Evolutionary conservation across 2,797 vertebrate species (phyloP), one percentile per base, ranked within the genome.

Genomic region (Hylomyscus alleni): DNA sequence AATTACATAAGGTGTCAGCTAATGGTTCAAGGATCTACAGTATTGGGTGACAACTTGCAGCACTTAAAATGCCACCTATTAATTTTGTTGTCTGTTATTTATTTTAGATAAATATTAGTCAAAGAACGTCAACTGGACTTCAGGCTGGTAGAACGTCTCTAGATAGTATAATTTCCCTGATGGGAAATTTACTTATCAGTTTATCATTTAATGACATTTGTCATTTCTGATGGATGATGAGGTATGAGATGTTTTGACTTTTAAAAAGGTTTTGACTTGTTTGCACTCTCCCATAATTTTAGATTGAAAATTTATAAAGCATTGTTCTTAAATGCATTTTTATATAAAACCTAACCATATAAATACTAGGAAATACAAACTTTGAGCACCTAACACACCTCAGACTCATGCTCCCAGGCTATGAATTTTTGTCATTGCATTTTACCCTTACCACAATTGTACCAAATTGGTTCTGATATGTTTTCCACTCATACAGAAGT

Each of bases 51-150:
- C 94, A 97, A 97, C 85, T 73, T 94, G n/a, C 11, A 88, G 93
- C 91, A 96, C 83, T 94, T 97, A 91, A 95, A 97, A 97, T 97
- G 96, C 95, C 97, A 97, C 82, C 96, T 97, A 98, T 97, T 97
- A 96, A 96, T 97, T 97, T 97, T 97, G 95, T 97, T 96, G 96
- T 97, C 95, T 97, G 89, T 91, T 96, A 95, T 95, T 97, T 97
- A 96, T 96, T 95, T 96, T 93, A 96, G 97, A 95, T 96, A 96
- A 97, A 95, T 96, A 94, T 96, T 96, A 92, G 95, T 92, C 93
- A 88, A 54, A 87, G 26, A 91, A 13, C 94, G 92, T 95, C 91
- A 95, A 85, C 73, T 94, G 92, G 88, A 98, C 89, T 94, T 94
- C 77, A 93, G 44, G 69, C 85, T 89, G 94, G 95, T 97, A 97